Base-by-base conservation (phyloP, 2,113 vertebrate species). In the Elgaria multicarinata region DNA sequence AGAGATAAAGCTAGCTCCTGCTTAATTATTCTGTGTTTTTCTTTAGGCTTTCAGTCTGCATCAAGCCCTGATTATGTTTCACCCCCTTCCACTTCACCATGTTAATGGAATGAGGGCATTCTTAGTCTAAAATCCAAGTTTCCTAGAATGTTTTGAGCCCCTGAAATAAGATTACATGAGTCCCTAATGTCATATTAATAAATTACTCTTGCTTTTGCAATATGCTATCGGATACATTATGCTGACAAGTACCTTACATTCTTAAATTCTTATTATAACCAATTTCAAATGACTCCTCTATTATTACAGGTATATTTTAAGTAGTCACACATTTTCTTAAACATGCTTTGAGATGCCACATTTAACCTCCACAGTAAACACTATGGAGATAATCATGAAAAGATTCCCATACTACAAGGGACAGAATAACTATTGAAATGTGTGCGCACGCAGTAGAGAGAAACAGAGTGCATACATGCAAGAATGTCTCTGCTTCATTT, bases 21-120 rank as follows among this genome's bases (percentile, higher is more conserved):
- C 82, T 75, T 93, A 95, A 96, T 94, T 91, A 94, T 93, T 94
- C 92, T 91, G 89, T 86, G 90, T 83, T 92, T 93, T 91, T 87
- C 84, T 95, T 92, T 86, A 86, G 84, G 71, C 71, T 50, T 87
- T 67, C 31, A 78, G 75, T 78, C 58, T 66, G 66, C 75, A 67
- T 87, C 28, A 78, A 46, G 7, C 39, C 46, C 28, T 78, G 28
- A 87, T 66, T 87, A 64, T 86, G 31, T 66, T 87, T 87, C 42
- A 87, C 42, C 75, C 58, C 31, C 26, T 87, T 78, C 58, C 75
- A 66, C 39, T 12, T n/a, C 36, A 53, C 31, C 16, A 87, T 78
- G 39, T 33, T 64, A 87, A 93, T 92, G 67, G 95, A 77, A 33
- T 87, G 90, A 93, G 92, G 90, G 53, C 75, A 77, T 83, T 89